Percentiles rank a stretch among this genome's conserved stretches.
These are phyloP conservation scores for Selene dorsalis DNA, from an alignment of 2,797 vertebrate species.

Conservation along the genomic window DNA sequence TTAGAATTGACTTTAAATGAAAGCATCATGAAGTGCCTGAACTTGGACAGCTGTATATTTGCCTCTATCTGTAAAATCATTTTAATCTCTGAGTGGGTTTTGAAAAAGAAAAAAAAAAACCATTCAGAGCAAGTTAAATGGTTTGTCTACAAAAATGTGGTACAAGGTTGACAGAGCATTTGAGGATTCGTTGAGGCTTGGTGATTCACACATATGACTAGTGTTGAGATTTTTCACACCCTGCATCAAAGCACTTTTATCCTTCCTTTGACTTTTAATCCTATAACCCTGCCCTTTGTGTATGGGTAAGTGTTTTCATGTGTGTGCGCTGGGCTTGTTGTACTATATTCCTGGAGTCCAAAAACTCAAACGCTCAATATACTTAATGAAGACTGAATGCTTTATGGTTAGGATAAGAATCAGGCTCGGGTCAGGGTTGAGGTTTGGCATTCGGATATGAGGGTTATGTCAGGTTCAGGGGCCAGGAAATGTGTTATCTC, in stretches of 20 bases:
- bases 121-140: constrained; percentile 52
- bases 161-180: constrained; percentile 56
- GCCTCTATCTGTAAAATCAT: constrained; percentile 49
- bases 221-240: constrained; percentile 50
- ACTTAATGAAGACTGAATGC: too few species aligned
- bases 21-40: constrained; percentile 22
- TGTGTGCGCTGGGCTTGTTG: neutral
- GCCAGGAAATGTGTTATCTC: too few species aligned
- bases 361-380: too few species aligned
- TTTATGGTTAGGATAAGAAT: too few species aligned
- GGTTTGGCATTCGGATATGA: too few species aligned
- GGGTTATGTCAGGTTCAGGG: too few species aligned
- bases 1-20: constrained; percentile 33
- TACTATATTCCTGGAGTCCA: too few species aligned
- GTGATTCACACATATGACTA: constrained; percentile 55
- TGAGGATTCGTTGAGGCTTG: constrained; percentile 52
- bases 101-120: constrained; percentile 30
- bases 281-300: constrained; percentile 55
- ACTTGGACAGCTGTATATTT: constrained; percentile 35
- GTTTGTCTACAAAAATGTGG: constrained; percentile 51
- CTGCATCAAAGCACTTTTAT: constrained; percentile 56
- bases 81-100: constrained; percentile 41
- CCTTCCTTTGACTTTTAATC: constrained; percentile 60
- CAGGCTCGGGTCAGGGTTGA: too few species aligned
- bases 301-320: constrained; percentile 28